Conservation (phyloP, 1,140 invertebrate genomes). For the Drosophila serrata region DNA sequence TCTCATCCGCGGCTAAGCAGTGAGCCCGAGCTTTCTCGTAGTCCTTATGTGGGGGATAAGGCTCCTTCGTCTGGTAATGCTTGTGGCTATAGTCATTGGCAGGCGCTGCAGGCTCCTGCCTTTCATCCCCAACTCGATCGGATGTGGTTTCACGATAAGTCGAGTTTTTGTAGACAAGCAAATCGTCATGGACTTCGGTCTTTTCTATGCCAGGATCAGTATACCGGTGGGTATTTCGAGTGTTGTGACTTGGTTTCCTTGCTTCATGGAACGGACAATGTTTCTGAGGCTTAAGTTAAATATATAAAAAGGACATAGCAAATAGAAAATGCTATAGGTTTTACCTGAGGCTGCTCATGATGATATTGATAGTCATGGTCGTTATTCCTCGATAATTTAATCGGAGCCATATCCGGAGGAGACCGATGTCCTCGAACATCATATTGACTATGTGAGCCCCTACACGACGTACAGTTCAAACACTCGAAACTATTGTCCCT, state of each 20-base stretch:
- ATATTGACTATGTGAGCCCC: neutral
- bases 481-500: neutral
- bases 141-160: neutral
- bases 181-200: neutral
- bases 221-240: neutral
- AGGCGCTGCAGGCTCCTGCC: neutral
- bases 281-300: neutral
- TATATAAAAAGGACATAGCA: neutral
- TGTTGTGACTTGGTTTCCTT: neutral
- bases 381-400: neutral
- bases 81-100: neutral
- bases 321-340: neutral
- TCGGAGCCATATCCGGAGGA: neutral
- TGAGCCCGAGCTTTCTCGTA: constrained; percentile 1
- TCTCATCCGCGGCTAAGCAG: neutral
- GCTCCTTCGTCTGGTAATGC: neutral
- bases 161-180: constrained; percentile 11
- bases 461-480: neutral
- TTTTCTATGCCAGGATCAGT: neutral
- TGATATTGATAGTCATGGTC: neutral
- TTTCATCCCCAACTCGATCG: neutral
- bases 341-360: neutral
- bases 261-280: neutral
- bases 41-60: neutral
- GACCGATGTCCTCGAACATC: neutral